Evolutionary conservation across 1,140 invertebrate species (phyloP), one percentile per base, ranked within the genome.

Genomic region (Zaprionus nigranus): DNA sequence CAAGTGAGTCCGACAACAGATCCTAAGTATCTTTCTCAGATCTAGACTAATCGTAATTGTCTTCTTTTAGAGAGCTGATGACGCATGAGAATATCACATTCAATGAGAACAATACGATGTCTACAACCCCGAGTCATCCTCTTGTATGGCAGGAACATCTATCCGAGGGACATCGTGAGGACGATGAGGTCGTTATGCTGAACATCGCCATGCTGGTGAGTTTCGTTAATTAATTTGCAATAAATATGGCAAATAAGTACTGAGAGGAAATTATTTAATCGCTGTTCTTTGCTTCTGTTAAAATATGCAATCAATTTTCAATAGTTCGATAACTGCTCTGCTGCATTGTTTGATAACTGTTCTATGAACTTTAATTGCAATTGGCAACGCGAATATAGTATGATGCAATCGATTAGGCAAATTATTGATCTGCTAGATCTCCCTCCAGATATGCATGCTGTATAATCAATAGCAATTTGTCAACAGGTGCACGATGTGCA

Each of bases 201-300:
- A 98, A 99, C 87, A 97, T 98, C 70, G 97, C 98, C 7, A 94
- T 98, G 81, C 91, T 98, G 94, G 97, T 98, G 93, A 96, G 96
- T 95, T 2, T 6, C 36, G 46, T 13, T 13, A 20, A 22, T 5
- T 13, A 24, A 11, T 24, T 2, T 49, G 2, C 12, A 4, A 22
- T 5, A 17, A 1, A 30, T 30, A 30, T 30, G 30, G 3, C 2
- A 2, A 34, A 34, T 34, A 11, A 34, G 40, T 17, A 46, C 7
- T 46, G 9, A 2, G n/a, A 17, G n/a, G n/a, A 17, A 46, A 46
- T 46, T 17, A 9, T 46, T 46, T 17, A 46, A 46, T 17, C 6
- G n/a, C n/a, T 7, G 40, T 17, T 46, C 40, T 17, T 17, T 11
- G 5, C 40, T 17, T 17, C 40, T 34, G 30, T n/a, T 46, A 17